Base-by-base conservation (phyloP, 2,888 invertebrate species). In the Nomada flava region DNA sequence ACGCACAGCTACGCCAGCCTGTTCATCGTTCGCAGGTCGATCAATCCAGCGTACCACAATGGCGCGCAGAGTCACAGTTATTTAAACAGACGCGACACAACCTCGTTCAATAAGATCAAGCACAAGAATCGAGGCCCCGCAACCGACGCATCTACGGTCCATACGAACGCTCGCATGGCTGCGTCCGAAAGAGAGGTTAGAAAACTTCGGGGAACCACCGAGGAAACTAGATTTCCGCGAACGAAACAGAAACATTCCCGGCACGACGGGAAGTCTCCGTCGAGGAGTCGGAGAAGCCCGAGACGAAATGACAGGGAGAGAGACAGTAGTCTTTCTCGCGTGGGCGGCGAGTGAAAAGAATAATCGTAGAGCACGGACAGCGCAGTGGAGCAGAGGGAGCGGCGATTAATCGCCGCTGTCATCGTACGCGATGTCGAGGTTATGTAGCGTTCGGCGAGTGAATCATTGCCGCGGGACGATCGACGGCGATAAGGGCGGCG, bases 351-450 rank as follows among this genome's bases (percentile, higher is more conserved):
- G 7, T 7, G 9, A 20, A 57, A 68, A 15, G 11, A 70, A 18
- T 42, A 23, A 23, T n/a, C 10, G 11, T 3, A 52, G 20, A 5
- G 42, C 20, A 52, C 1, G n/a, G 26, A 50, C n/a, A n/a, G 2
- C 9, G 15, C 7, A 18, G 13, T 1, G 10, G 10, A 13, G 18
- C 2, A 50, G 20, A 15, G 1, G 18, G 36, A 36, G 0, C 7
- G 20, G n/a, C 10, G 36, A 26, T 9, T 26, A 11, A 15, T 47
- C 13, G 47, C 47, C 36, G 59, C 70, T 83, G 74, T 83, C 83
- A 73, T 55, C 44, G 71, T 68, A 65, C 82, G 50, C n/a, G 15
- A 9, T 55, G 57, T 72, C 68, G 72, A 83, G 82, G 82, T 83
- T 83, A 83, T 82, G 82, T 83, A 42, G 50, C 59, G 26, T 15